A percentile compares a stretch with the other conserved stretches of the same genome.
Conservation (phyloP, 1,140 invertebrate genomes). For the Lamellibrachia luymesi region DNA sequence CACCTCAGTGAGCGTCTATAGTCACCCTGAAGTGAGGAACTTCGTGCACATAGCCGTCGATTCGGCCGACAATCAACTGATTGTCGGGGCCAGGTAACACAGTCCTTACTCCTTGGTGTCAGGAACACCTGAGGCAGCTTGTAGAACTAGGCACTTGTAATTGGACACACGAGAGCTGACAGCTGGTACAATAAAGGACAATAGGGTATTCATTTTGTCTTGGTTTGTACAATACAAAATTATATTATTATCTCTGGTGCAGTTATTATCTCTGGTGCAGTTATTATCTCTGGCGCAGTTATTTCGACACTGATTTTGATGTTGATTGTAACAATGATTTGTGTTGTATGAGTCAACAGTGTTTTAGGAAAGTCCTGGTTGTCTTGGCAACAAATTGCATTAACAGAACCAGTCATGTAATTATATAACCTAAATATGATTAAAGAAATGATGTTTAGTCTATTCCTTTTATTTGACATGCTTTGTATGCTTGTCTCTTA, state of each 20-base stretch:
- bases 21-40: constrained; percentile 66
- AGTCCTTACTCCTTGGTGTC: constrained; percentile 7
- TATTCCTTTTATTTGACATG: too few relatives aligned
- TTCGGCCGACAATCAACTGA: constrained; percentile 76
- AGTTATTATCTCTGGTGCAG: background rate
- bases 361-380: background rate
- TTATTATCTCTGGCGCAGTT: background rate
- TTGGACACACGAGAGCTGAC: background rate
- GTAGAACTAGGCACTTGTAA: background rate
- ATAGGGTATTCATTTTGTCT: background rate
- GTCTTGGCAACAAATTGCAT: too few relatives aligned
- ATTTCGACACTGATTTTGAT: background rate
- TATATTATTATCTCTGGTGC: background rate
- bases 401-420: background rate
- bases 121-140: constrained; percentile 1
- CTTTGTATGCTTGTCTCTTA: too few relatives aligned
- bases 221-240: background rate
- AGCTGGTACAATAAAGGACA: background rate
- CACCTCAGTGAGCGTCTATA: background rate
- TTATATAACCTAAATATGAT: background rate
- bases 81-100: constrained; percentile 75
- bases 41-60: constrained; percentile 80
- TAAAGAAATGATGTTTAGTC: constrained; percentile 30
- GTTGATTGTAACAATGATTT: background rate
- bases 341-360: background rate